A percentile compares a stretch with the other conserved stretches of the same genome.
These are phyloP conservation scores for Metellina segmentata DNA, from an alignment of 2,888 invertebrate species.

Conservation along the genomic window DNA sequence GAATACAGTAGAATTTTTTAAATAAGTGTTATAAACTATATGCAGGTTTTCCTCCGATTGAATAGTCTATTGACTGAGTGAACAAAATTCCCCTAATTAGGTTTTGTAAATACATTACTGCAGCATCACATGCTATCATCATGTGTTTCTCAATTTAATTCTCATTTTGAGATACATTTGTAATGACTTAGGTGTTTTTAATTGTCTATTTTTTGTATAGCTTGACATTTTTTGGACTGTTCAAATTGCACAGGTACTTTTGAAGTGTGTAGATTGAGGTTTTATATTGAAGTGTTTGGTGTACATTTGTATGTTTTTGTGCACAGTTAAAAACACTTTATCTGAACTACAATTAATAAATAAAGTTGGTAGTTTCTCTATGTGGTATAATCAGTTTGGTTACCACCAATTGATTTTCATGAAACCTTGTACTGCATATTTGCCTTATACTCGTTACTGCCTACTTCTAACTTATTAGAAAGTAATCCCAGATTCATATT, in stretches of 20 bases:
- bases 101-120: slow-evolving; percentile 14
- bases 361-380: too few relatives aligned
- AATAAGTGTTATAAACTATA: slow-evolving; percentile 16
- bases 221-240: neutral
- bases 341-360: too few relatives aligned
- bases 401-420: too few relatives aligned
- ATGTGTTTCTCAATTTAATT: neutral
- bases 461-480: too few relatives aligned
- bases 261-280: neutral
- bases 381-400: too few relatives aligned
- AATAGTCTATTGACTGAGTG: slow-evolving; percentile 11
- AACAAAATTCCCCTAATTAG: slow-evolving; percentile 36
- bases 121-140: neutral
- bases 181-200: neutral
- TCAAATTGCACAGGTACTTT: neutral
- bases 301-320: neutral
- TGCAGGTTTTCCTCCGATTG: slow-evolving; percentile 21
- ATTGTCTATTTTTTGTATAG: neutral
- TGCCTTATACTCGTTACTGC: too few relatives aligned
- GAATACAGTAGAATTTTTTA: slow-evolving; percentile 47
- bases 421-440: too few relatives aligned
- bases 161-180: neutral
- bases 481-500: too few relatives aligned
- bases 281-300: neutral
- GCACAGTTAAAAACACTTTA: neutral